Conservation (phyloP, 1,140 invertebrate species). For the Drosophila yakuba region DNA sequence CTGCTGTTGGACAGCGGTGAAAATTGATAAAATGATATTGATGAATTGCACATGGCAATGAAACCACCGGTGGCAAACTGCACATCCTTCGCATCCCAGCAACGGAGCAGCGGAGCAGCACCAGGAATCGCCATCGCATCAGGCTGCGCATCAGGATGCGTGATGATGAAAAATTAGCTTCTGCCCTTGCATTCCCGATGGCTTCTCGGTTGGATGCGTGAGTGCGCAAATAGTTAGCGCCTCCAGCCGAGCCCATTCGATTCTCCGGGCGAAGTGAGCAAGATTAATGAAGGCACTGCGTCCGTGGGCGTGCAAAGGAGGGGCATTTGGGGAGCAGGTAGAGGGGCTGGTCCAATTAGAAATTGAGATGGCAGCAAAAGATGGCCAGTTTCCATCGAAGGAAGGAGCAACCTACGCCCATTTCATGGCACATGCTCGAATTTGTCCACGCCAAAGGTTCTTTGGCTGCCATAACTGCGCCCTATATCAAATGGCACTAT, state of each 20-base stretch:
- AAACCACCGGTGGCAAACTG: conserved; percentile 30
- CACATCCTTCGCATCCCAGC: conserved; percentile 9
- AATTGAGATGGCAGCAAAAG: conserved; percentile 22
- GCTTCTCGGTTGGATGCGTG: conserved; percentile 50
- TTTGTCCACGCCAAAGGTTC: background rate
- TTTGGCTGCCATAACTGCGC: background rate
- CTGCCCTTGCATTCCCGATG: conserved; percentile 44
- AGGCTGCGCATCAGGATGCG: conserved; percentile 36
- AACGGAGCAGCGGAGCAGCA: background rate
- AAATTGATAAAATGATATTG: conserved; percentile 84
- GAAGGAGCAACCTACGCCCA: background rate
- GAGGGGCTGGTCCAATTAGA: conserved; percentile 34
- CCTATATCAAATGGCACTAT: background rate
- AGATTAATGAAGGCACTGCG: conserved; percentile 68
- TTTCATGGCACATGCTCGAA: background rate
- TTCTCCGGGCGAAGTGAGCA: conserved; percentile 59
- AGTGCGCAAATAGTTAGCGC: conserved; percentile 57
- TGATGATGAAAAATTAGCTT: conserved; percentile 80
- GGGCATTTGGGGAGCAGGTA: conserved; percentile 10
- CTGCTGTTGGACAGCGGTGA: conserved; percentile 74
- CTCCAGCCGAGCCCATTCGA: conserved; percentile 12
- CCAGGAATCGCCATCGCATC: conserved; percentile 20
- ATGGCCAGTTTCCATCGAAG: background rate
- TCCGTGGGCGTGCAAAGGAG: background rate
- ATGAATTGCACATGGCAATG: conserved; percentile 82